Evolutionary conservation across 2,797 vertebrate genomes (phyloP), one percentile per base, ranked within the genome.

Genomic region (Thalassophryne amazonica): DNA sequence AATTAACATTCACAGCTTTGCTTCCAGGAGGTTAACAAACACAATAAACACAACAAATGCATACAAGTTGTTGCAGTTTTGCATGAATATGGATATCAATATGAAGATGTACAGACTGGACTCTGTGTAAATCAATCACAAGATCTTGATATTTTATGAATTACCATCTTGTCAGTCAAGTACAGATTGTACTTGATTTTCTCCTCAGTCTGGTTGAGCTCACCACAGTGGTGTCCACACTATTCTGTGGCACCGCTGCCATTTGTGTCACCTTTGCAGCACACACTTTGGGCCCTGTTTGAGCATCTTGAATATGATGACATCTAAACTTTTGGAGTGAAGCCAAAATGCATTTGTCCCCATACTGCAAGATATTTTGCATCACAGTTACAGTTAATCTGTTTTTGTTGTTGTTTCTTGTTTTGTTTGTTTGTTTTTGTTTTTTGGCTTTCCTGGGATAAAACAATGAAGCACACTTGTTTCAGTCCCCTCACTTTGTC

Each of bases 191-290:
- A n/a, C n/a, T n/a, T n/a, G n/a, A n/a, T n/a, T n/a, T n/a, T n/a
- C n/a, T n/a, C n/a, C n/a, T n/a, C 60, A 68, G 55, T 54, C 75
- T 73, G 66, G 40, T 55, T 62, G 24, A 58, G 58, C 46, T 46
- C 42, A 54, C 61, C 62, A 62, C 47, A 68, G 46, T 59, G 56
- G 13, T 48, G 29, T 39, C 55, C 53, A 52, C 34, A 38, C 40
- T 65, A 40, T 47, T 59, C 45, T 53, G 64, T 69, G 65, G 28
- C 57, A 60, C 64, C 29, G 41, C 48, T 70, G 65, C 68, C 73
- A 78, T 75, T 71, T 66, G 43, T 72, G 60, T 63, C 70, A 73
- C 76, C 69, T 76, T 68, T 69, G 41, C 28, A 15, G 18, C 38
- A 20, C 32, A 47, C 31, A 32, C 30, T 54, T 71, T 32, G 32